These are phyloP conservation scores for Pelvicachromis taeniatus DNA, from an alignment of 2,113 vertebrate genomes.

Conservation along the genomic window DNA sequence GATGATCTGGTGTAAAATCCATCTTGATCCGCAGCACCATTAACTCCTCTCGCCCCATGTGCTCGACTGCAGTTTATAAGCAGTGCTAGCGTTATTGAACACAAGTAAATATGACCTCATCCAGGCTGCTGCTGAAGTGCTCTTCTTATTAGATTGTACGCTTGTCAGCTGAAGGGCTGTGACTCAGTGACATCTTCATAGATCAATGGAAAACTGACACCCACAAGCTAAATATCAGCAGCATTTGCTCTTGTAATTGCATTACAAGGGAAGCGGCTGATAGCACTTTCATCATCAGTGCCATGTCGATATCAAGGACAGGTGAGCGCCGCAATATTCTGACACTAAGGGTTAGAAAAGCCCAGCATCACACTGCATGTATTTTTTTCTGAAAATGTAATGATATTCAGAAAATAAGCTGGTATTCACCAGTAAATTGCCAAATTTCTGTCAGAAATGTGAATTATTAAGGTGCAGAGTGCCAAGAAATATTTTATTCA, in stretches of 20 bases:
- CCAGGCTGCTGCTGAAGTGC: conserved; percentile 9
- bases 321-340: background rate
- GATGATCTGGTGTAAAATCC: background rate
- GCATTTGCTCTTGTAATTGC: background rate
- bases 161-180: conserved; percentile 1
- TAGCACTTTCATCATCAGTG: background rate
- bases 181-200: conserved; percentile 9
- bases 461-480: background rate
- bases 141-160: conserved; percentile 33
- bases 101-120: conserved; percentile 29
- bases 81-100: background rate
- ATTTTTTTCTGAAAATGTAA: background rate
- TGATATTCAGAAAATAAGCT: background rate
- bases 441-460: background rate
- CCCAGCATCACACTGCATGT: background rate
- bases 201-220: conserved; percentile 31
- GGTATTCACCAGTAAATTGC: background rate
- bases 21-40: background rate
- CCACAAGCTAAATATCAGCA: conserved; percentile 1
- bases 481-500: background rate
- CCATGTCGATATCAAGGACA: background rate
- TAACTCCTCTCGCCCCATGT: background rate
- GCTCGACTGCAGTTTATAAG: conserved; percentile 5
- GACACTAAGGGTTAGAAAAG: background rate
- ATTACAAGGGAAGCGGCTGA: conserved; percentile 19